Conservation (phyloP, 2,113 vertebrate species). For the Microcebus jonahi region DNA sequence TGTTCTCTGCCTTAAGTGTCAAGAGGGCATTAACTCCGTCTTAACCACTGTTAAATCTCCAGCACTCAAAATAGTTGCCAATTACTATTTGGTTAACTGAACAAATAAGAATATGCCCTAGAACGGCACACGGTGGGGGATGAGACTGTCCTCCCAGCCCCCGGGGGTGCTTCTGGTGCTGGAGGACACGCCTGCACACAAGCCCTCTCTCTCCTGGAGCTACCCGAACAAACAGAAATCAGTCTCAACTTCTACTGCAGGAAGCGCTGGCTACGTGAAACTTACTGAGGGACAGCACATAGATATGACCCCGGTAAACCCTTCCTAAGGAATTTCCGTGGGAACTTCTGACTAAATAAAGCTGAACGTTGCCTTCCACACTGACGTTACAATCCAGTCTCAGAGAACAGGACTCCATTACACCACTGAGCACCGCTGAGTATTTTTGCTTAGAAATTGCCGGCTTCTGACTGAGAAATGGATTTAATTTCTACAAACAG, state of each 20-base stretch:
- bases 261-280: not conserved
- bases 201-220: not conserved
- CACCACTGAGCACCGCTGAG: not conserved
- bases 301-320: not conserved
- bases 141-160: not conserved
- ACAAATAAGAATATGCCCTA: not conserved
- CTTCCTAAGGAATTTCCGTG: not conserved
- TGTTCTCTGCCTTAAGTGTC: not conserved
- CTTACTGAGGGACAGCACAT: not conserved
- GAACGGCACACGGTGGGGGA: not conserved
- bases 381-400: not conserved
- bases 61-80: not conserved
- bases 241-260: too few relatives aligned
- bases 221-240: not conserved
- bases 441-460: not conserved
- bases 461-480: not conserved
- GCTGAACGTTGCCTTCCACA: not conserved
- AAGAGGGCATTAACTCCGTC: not conserved
- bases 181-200: not conserved
- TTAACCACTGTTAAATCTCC: not conserved
- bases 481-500: not conserved
- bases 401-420: not conserved
- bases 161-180: not conserved
- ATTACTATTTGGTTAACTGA: not conserved
- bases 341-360: not conserved